Evolutionary conservation across 2,797 vertebrate species (phyloP).

Genomic region (Dicrostonyx torquatus): DNA sequence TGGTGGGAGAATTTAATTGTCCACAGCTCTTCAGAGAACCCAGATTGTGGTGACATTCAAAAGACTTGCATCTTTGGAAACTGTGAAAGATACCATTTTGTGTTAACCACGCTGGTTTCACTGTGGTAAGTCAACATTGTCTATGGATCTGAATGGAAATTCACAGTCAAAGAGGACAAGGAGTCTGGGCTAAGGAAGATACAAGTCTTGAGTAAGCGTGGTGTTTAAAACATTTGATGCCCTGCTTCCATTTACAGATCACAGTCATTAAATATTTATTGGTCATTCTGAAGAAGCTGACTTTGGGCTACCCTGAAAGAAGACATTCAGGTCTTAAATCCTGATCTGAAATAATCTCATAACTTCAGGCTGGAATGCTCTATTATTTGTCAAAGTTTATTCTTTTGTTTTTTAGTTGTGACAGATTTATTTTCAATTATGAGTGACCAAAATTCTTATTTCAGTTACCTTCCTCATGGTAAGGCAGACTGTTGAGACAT

Average conservation of each 20-base stretch:
- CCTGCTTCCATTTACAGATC: not conserved
- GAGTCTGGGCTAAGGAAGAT: not conserved
- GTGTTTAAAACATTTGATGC: not conserved
- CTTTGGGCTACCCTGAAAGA: not conserved
- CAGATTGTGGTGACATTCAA: not conserved
- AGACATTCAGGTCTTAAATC: not conserved
- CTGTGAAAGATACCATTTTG: not conserved
- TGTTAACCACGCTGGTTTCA: not conserved
- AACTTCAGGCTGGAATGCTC: not conserved
- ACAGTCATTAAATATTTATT: not conserved
- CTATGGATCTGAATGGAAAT: not conserved
- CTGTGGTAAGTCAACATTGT: not conserved
- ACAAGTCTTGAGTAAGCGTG: not conserved
- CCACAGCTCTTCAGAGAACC: not conserved
- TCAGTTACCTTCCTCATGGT: not conserved
- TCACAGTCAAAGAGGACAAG: not conserved
- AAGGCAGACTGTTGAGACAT: not conserved
- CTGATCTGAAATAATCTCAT: not conserved
- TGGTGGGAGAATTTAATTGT: not conserved
- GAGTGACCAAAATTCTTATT: not conserved
- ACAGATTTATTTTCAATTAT: conserved; percentile 42
- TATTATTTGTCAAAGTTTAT: conserved; percentile 26
- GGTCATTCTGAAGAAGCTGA: not conserved
- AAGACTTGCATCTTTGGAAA: not conserved
- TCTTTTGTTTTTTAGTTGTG: not conserved